Evolutionary conservation across 2,888 invertebrate genomes (phyloP), one percentile per base, ranked within the genome.

Genomic region (Lepidonotus clava): DNA sequence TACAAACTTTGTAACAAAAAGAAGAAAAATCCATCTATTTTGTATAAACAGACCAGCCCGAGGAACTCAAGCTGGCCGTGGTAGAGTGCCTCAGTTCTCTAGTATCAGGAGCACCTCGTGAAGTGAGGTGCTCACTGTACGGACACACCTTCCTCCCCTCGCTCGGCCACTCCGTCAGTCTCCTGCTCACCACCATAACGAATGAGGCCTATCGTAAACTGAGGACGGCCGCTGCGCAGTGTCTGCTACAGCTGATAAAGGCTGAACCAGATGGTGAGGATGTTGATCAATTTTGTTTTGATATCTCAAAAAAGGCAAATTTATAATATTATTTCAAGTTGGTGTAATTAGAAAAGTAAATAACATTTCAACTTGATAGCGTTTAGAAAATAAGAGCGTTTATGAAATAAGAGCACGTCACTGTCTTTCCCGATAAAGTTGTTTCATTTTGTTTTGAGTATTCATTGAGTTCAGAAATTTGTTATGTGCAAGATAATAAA

Each of bases 91-190:
- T 92, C 38, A 86, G 87, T 40, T 87, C 89, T 8, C 87, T 92
- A 53, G 87, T 91, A 34, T 89, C 88, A 40, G 90, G 89, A 46
- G 88, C 89, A 11, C 36, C 76, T 24, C 24, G 14, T 0, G 38
- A 14, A 76, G 89, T 92, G n/a, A 87, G 92, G 21, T 88, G 89
- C 76, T 88, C 89, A 6, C 77, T 93, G 40, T 93, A 91, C 87
- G 88, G 88, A 8, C 87, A 90, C n/a, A 51, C 88, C 28, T 90
- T 89, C 87, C 88, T 93, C 21, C 92, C 92, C 6, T 87, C 90
- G 0, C 88, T 93, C 2, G 93, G 93, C 2, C 91, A 92, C 88
- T 90, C 92, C 56, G 91, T 93, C 4, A 91, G 92, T 14, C 86
- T 92, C 24, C 85, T 93, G 46, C 89, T 93, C 34, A 88, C 88